Percentiles rank a stretch among this genome's conserved stretches.
phyloP scores from a whole-genome alignment of 2,888 invertebrate species.

The Spilarctia lutea region DNA sequence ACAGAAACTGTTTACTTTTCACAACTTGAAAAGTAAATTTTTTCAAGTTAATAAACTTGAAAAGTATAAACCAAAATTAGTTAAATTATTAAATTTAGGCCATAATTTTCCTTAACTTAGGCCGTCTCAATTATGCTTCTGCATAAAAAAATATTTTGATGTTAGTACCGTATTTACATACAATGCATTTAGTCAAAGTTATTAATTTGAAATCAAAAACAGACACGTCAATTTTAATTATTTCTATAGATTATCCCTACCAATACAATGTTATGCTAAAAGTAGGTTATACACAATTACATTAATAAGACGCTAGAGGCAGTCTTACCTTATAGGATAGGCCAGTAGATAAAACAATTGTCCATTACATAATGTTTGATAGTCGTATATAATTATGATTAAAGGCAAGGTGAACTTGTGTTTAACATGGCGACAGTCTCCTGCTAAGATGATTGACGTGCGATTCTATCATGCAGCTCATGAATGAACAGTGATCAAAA shows the following conservation, averaged over 20 bases:
- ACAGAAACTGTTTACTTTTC: too few species aligned
- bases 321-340: not conserved
- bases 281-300: not conserved
- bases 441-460: slow-evolving; percentile 12
- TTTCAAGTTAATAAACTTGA: too few species aligned
- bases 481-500: slow-evolving; percentile 23
- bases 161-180: too few species aligned
- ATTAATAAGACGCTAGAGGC: not conserved
- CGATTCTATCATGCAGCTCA: slow-evolving; percentile 14
- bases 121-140: too few species aligned
- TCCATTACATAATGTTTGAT: slow-evolving; percentile 9
- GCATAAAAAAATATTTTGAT: too few species aligned
- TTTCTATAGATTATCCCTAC: not conserved
- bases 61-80: too few species aligned
- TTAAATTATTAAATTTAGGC: too few species aligned
- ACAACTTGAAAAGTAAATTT: too few species aligned
- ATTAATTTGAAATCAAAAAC: too few species aligned
- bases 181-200: too few species aligned
- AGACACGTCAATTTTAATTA: not conserved
- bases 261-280: not conserved
- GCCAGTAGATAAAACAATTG: not conserved
- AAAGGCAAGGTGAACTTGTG: slow-evolving; percentile 20
- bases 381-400: slow-evolving; percentile 15
- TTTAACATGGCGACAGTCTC: slow-evolving; percentile 15
- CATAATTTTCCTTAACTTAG: too few species aligned